Conservation (phyloP, 2,888 invertebrate species). For the Frankliniella fusca region DNA sequence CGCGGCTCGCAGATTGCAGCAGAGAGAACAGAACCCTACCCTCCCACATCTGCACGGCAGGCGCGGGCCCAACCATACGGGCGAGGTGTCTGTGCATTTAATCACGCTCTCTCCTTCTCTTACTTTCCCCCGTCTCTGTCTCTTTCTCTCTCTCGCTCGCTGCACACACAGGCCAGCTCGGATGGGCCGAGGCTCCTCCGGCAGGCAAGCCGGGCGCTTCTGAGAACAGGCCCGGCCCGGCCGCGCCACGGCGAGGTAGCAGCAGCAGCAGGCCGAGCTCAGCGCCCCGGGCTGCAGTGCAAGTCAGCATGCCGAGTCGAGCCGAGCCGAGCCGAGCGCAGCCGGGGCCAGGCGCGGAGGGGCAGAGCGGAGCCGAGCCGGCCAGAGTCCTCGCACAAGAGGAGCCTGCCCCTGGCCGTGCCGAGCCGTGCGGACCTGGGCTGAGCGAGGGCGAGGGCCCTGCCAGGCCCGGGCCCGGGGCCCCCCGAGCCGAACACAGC, state of each 20-base stretch:
- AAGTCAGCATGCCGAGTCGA: conserved; percentile 3
- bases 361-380: neutral
- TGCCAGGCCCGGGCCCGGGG: neutral
- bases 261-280: no score
- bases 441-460: neutral
- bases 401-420: neutral
- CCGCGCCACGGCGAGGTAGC: no score
- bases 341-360: neutral
- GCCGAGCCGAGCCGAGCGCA: conserved; percentile 1
- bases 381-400: neutral
- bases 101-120: neutral
- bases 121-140: neutral
- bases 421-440: neutral
- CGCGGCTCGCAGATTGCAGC: no score
- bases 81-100: neutral
- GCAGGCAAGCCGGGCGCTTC: neutral
- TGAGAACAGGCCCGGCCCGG: neutral
- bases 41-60: no score
- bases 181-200: no score
- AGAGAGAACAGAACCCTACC: no score
- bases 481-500: neutral
- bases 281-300: neutral
- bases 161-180: no score
- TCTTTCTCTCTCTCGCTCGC: neutral
- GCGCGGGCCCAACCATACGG: no score